These are phyloP conservation scores for Pygmarrhopalites habei DNA, from an alignment of 1,140 invertebrate genomes.

Conservation along the genomic window DNA sequence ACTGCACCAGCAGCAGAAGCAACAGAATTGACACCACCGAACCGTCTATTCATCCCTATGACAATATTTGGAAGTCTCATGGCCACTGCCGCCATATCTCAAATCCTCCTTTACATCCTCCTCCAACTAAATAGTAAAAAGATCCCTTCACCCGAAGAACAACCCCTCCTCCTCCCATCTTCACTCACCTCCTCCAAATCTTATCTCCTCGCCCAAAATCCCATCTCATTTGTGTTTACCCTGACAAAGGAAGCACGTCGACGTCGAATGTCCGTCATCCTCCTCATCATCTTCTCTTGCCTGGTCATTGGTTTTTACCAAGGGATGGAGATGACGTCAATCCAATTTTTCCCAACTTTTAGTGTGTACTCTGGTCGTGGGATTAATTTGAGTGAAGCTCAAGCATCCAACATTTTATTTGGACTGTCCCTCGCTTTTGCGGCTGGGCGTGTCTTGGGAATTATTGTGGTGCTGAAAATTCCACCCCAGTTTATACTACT, in stretches of 20 bases:
- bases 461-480: conserved; percentile 14
- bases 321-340: conserved; percentile 16
- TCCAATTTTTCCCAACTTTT: conserved; percentile 23
- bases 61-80: no score
- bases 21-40: neutral
- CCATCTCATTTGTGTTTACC: no score
- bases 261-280: neutral
- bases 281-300: neutral
- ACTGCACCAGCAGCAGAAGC: neutral
- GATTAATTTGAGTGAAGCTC: neutral
- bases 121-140: neutral
- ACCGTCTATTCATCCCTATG: no score
- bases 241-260: neutral
- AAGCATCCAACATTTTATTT: conserved; percentile 6
- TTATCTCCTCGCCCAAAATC: no score
- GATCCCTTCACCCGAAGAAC: no score
- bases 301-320: conserved; percentile 11
- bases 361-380: conserved; percentile 5
- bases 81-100: neutral
- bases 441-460: conserved; percentile 5
- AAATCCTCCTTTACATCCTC: neutral
- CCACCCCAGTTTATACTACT: conserved; percentile 3
- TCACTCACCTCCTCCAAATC: no score
- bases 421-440: conserved; percentile 6
- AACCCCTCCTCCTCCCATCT: no score